A percentile compares a stretch with the other conserved stretches of the same genome.
phyloP scores from a whole-genome alignment of 1,140 invertebrate species.

The Leptopilina boulardi region DNA sequence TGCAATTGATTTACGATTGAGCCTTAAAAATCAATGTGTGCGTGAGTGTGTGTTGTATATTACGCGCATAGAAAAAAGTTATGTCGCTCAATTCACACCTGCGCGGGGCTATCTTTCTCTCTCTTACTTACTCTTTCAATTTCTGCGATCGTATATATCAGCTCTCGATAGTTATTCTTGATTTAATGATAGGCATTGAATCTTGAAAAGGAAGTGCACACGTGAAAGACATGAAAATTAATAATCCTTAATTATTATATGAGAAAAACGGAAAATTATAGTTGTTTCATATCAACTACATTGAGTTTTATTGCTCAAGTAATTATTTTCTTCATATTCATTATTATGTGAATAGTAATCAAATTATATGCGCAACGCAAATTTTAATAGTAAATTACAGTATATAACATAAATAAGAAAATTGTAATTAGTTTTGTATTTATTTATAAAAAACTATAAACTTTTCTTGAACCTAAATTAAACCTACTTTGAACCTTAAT shows the following conservation, averaged over 20 bases:
- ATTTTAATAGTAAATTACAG: too few relatives aligned
- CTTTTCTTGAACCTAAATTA: too few relatives aligned
- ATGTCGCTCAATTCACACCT: slow-evolving; percentile 26
- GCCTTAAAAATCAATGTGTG: background rate
- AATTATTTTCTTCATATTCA: slow-evolving; percentile 9
- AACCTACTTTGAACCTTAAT: too few relatives aligned
- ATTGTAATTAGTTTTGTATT: too few relatives aligned
- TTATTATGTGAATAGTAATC: background rate
- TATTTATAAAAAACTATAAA: too few relatives aligned
- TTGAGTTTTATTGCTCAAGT: slow-evolving; percentile 3
- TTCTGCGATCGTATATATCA: background rate
- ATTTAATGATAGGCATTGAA: slow-evolving; percentile 19
- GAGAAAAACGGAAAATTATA: slow-evolving; percentile 26
- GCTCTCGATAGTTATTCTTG: slow-evolving; percentile 15
- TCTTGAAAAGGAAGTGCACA: slow-evolving; percentile 8
- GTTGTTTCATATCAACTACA: slow-evolving; percentile 2
- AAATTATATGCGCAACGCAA: background rate
- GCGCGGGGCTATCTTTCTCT: background rate
- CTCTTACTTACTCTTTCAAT: background rate
- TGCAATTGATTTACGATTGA: background rate
- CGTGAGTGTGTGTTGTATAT: background rate
- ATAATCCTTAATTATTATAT: slow-evolving; percentile 32
- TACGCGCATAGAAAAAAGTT: background rate
- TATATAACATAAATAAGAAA: too few relatives aligned
- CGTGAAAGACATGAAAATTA: slow-evolving; percentile 11